Percentiles rank a stretch among this genome's conserved stretches.
Conservation (phyloP, 2,797 vertebrate species). For the Caiman crocodilus region DNA sequence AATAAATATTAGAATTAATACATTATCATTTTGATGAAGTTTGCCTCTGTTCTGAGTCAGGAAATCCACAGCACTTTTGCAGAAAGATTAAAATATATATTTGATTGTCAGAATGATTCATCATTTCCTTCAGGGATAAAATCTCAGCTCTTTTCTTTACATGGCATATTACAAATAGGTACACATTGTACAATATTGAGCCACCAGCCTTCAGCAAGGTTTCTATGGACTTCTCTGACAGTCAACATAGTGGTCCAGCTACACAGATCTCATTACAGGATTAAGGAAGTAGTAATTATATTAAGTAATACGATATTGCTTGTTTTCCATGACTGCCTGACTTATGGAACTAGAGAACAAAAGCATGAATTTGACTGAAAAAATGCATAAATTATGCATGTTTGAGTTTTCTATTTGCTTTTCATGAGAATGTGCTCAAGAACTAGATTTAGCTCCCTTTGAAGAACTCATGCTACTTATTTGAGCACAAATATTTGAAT, state of each 20-base stretch:
- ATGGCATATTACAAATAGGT: conserved; percentile 66
- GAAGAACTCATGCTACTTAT: conserved; percentile 34
- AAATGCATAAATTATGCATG: conserved; percentile 57
- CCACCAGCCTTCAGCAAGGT: conserved; percentile 66
- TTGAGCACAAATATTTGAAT: conserved; percentile 16
- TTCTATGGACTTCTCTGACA: conserved; percentile 73
- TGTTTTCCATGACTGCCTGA: conserved; percentile 65
- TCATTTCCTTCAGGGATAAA: conserved; percentile 67
- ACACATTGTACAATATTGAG: conserved; percentile 71
- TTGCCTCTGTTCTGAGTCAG: conserved; percentile 64
- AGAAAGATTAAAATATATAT: conserved; percentile 74
- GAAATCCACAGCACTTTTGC: conserved; percentile 68
- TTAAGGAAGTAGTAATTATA: conserved; percentile 72
- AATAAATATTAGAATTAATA: conserved; percentile 72
- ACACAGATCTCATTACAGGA: conserved; percentile 73
- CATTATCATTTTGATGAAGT: conserved; percentile 66
- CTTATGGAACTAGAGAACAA: conserved; percentile 74
- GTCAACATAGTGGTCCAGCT: conserved; percentile 67
- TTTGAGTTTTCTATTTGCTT: neutral
- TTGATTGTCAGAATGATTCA: conserved; percentile 57
- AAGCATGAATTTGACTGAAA: conserved; percentile 55
- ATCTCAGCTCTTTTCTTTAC: conserved; percentile 65
- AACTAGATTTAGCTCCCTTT: conserved; percentile 9
- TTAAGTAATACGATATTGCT: conserved; percentile 73
- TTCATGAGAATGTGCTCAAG: neutral